A percentile compares a stretch with the other conserved stretches of the same genome.
Conservation (phyloP, 2,113 vertebrate genomes). For the Odontophorus gujanensis region DNA sequence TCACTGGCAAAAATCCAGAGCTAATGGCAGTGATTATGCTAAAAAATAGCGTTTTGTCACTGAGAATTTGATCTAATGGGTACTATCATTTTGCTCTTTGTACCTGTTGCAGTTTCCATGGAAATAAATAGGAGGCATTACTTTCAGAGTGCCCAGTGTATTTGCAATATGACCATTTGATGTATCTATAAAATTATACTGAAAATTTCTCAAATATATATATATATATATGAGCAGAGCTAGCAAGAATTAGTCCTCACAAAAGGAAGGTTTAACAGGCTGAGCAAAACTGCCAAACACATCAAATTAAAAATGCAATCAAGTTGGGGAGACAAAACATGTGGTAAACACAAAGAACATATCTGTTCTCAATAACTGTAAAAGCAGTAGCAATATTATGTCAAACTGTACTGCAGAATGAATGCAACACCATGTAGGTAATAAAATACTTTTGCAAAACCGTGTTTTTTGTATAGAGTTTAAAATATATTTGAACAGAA, state of each 20-base stretch:
- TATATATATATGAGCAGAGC: background rate
- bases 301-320: background rate
- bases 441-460: background rate
- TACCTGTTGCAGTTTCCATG: no score
- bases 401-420: background rate
- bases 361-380: background rate
- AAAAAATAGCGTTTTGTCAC: no score
- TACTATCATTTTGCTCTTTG: no score
- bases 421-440: background rate
- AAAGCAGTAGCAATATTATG: background rate
- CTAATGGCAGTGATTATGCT: no score
- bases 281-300: background rate
- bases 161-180: background rate
- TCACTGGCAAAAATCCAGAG: no score
- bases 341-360: background rate
- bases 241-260: background rate
- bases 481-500: background rate
- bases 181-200: background rate
- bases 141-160: background rate
- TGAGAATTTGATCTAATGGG: no score
- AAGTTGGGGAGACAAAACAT: background rate
- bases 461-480: background rate
- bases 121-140: no score
- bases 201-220: background rate
- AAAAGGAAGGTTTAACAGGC: background rate